Base-by-base conservation (phyloP, 2,797 vertebrate species). In the Microcaecilia unicolor region DNA sequence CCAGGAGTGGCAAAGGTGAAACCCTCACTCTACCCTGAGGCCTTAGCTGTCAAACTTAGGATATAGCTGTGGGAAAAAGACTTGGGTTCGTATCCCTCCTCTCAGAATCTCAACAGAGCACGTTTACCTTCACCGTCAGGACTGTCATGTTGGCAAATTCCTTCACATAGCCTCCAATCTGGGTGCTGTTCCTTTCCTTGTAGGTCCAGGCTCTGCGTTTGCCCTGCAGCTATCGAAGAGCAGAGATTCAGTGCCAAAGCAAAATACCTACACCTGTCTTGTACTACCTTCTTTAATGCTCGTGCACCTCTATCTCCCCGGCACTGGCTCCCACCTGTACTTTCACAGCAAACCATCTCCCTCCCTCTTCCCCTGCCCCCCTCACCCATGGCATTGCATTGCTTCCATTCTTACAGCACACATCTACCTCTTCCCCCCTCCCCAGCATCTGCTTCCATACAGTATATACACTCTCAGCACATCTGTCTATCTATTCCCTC, bases 111-210 rank as follows among this genome's bases (percentile, higher is more conserved):
- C n/a, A n/a, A n/a, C n/a, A n/a, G n/a, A n/a, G n/a, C 7, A 8
- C 5, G 7, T 34, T 27, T 49, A 68, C 55, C 53, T 65, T 69
- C 24, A 69, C 52, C 2, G 50, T 67, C 22, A 75, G 34, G 37
- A 70, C 52, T 3, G 51, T 60, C 13, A 72, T 52, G 28, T 56
- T 54, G 13, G 55, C 19, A 9, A 54, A 67, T 22, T 70, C 40
- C 15, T 48, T 55, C 27, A 49, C 52, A 37, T 64, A 68, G n/a
- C 58, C 58, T 2, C 54, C 58, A 22, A 65, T 48, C 42, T 63
- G 46, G 14, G 25, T 6, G 8, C 51, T 41, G 7, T 50, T 41
- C 18, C 20, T 58, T 17, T 48, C 54, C 36, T 61, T 58, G 7
- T 52, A 48, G 9, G 49, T 31, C 18, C 59, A 69, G 6, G 41